Conservation (phyloP, 2,113 vertebrate genomes). For the Nanger granti region DNA sequence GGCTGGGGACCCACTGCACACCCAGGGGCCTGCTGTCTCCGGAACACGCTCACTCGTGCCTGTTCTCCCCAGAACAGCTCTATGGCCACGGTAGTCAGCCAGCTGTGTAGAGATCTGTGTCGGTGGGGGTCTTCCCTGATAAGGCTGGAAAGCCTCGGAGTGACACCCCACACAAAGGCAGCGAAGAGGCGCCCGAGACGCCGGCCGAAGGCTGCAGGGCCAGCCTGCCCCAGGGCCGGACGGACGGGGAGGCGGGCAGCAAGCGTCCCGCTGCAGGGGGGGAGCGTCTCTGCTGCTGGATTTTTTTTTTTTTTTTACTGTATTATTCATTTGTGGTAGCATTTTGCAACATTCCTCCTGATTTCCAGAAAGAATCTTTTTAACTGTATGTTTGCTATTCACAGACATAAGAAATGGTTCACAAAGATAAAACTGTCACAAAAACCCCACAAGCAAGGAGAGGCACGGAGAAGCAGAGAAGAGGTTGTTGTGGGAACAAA, state of each 20-base stretch:
- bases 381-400: not conserved
- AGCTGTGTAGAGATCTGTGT: not conserved
- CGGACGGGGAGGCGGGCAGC: fast-evolving
- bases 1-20: not conserved
- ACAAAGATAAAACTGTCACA: not conserved
- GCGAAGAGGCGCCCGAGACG: fast-evolving
- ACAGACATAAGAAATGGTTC: not conserved
- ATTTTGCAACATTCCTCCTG: not conserved
- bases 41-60: fast-evolving
- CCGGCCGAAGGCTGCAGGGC: no score
- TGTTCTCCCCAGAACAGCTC: fast-evolving
- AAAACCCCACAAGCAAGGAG: not conserved
- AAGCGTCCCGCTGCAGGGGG: fast-evolving
- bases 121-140: fast-evolving
- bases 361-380: not conserved
- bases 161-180: fast-evolving
- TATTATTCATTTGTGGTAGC: not conserved
- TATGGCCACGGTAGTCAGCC: fast-evolving
- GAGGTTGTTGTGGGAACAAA: no score
- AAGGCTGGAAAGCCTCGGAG: not conserved
- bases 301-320: not conserved
- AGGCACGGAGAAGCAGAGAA: fast-evolving
- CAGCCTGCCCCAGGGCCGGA: not conserved
- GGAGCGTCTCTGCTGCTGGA: fast-evolving
- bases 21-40: fast-evolving